Evolutionary conservation across 2,797 vertebrate species (phyloP).

Genomic region (Sarcophilus harrisii): DNA sequence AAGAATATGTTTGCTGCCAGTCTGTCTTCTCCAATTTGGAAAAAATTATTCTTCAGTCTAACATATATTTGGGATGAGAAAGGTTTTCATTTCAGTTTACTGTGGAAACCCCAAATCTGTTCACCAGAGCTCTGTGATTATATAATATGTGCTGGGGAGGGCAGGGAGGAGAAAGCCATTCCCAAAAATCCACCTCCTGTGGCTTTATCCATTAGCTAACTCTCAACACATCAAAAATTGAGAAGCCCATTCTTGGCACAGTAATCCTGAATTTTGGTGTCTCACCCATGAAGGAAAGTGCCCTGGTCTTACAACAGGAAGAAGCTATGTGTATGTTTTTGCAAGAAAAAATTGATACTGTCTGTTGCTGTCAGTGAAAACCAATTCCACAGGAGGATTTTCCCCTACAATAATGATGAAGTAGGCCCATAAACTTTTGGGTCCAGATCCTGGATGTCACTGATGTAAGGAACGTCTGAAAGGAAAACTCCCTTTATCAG

Average conservation of each 20-base stretch:
- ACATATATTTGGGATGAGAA: background rate
- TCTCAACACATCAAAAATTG: background rate
- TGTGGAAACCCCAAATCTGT: background rate
- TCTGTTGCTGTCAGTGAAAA: slow-evolving; percentile 42
- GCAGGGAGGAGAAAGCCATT: background rate
- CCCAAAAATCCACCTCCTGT: background rate
- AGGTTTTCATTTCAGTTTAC: background rate
- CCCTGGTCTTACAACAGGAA: slow-evolving; percentile 28
- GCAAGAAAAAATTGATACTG: slow-evolving; percentile 21
- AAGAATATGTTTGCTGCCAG: background rate
- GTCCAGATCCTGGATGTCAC: background rate
- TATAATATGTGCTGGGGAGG: background rate
- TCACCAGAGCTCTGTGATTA: background rate
- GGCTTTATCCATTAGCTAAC: background rate
- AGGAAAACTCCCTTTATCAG: background rate
- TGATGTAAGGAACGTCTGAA: background rate
- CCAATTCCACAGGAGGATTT: background rate
- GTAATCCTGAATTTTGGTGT: background rate
- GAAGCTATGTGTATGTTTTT: slow-evolving; percentile 27
- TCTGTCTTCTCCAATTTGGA: background rate
- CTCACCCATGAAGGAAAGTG: background rate
- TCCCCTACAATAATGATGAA: background rate
- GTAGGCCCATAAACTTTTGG: background rate
- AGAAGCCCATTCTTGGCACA: background rate
- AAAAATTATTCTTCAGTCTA: background rate